Evolutionary conservation across 2,113 vertebrate species (phyloP).

Genomic region (Turnix velox): DNA sequence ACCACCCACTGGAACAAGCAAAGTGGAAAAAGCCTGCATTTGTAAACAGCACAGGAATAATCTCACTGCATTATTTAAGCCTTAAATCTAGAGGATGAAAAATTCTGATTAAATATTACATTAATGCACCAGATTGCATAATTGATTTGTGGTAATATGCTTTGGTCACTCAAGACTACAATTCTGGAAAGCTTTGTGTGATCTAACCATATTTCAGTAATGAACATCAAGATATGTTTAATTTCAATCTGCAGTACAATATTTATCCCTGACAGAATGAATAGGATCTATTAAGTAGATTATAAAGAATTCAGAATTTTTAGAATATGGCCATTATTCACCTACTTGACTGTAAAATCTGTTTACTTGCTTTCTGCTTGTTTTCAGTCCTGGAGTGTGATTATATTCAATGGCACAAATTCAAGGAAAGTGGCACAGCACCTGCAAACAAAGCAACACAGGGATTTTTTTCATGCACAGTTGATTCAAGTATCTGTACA

Average conservation of each 20-base stretch:
- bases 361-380: not conserved
- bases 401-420: not conserved
- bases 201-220: not conserved
- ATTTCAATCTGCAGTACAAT: not conserved
- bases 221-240: not conserved
- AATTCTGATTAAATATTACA: not conserved
- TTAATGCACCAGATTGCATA: not conserved
- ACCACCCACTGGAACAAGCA: not conserved
- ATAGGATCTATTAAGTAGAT: not conserved
- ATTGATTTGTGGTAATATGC: not conserved
- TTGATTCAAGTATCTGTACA: slow-evolving; percentile 25
- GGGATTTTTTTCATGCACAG: slow-evolving; percentile 22
- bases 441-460: not conserved
- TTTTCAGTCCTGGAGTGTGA: not conserved
- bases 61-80: not conserved
- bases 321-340: not conserved
- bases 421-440: not conserved
- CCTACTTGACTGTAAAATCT: not conserved
- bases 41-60: not conserved
- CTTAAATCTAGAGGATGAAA: not conserved
- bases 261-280: not conserved
- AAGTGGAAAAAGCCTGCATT: not conserved
- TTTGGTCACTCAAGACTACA: not conserved
- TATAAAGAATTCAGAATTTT: not conserved
- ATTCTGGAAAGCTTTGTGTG: not conserved